These are phyloP conservation scores for Sycophila texana DNA, from an alignment of 2,888 invertebrate genomes.

Conservation along the genomic window DNA sequence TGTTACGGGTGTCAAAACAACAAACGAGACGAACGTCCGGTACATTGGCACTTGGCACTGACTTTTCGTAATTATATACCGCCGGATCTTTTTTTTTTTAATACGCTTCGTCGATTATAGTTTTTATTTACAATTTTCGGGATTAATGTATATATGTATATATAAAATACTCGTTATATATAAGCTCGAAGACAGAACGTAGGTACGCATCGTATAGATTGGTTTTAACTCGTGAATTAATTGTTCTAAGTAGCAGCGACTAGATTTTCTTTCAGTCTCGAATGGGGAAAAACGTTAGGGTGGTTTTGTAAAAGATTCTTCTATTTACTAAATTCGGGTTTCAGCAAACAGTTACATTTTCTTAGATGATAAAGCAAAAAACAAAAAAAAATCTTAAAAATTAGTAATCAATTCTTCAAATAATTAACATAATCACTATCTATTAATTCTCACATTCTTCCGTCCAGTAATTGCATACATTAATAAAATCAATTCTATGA, in stretches of 20 bases:
- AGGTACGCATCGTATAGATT: background rate
- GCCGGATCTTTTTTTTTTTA: background rate
- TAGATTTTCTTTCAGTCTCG: background rate
- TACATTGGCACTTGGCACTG: background rate
- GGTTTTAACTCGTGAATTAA: background rate
- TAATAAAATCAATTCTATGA: background rate
- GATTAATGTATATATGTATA: conserved; percentile 2
- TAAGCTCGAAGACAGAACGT: background rate
- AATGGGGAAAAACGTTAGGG: too few species aligned
- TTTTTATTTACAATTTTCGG: conserved; percentile 6
- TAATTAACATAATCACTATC: background rate
- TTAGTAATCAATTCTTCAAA: background rate
- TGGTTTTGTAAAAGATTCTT: too few species aligned
- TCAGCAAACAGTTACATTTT: too few species aligned
- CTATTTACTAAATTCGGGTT: too few species aligned
- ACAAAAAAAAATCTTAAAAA: background rate
- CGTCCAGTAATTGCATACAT: background rate
- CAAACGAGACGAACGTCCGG: background rate
- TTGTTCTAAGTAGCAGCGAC: background rate
- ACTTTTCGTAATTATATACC: too few species aligned
- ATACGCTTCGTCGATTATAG: background rate
- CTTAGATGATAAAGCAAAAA: too few species aligned
- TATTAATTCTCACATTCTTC: background rate
- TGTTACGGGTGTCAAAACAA: conserved; percentile 2
- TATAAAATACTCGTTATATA: conserved; percentile 12